Conservation (phyloP, 2,113 vertebrate species). For the Empidonax traillii region DNA sequence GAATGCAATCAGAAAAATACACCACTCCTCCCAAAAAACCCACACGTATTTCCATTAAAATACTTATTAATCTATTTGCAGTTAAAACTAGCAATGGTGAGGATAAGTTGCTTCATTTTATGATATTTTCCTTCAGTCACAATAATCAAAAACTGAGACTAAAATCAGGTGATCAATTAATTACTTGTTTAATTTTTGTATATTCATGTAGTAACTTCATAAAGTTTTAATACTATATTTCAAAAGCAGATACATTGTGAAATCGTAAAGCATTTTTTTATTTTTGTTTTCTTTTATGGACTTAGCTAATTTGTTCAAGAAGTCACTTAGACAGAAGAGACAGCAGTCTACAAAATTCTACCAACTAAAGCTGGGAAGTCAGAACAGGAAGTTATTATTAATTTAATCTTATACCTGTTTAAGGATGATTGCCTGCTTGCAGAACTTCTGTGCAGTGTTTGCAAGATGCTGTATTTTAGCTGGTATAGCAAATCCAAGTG, state of each 20-base stretch:
- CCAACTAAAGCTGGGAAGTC: neutral
- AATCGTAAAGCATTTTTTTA: neutral
- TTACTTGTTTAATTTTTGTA: neutral
- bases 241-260: neutral
- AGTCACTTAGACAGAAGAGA: neutral
- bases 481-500: slow-evolving; percentile 90
- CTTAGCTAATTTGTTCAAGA: neutral
- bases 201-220: neutral
- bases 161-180: neutral
- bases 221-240: neutral
- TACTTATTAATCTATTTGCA: neutral
- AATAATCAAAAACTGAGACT: neutral
- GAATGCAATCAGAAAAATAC: neutral
- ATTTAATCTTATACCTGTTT: slow-evolving; percentile 81
- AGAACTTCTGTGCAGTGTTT: slow-evolving; percentile 90
- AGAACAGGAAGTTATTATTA: neutral
- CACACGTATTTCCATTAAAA: neutral
- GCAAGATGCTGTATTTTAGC: slow-evolving; percentile 88
- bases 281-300: neutral
- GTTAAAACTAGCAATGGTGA: neutral
- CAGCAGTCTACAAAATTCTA: neutral
- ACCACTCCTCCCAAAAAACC: rapidly evolving
- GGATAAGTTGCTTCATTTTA: neutral
- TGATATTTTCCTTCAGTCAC: neutral
- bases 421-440: slow-evolving; percentile 92